These are phyloP conservation scores for Cyphomyrmex costatus DNA, from an alignment of 1,140 invertebrate genomes.

Conservation along the genomic window DNA sequence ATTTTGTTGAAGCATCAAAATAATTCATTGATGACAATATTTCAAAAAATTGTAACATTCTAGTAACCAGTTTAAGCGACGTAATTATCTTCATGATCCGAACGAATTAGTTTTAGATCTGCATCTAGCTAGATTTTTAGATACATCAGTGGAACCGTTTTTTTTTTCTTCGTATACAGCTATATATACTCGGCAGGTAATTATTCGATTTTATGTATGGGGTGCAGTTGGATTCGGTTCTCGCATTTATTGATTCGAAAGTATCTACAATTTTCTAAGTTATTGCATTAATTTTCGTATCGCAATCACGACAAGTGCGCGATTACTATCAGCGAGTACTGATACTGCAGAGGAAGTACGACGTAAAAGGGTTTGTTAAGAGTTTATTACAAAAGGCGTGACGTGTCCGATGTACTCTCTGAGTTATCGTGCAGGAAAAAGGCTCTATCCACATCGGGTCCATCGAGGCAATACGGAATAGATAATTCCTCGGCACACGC, in stretches of 20 bases:
- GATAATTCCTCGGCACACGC: constrained; percentile 23
- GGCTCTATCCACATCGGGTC: not conserved
- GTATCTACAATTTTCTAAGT: not conserved
- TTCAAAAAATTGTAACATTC: no score
- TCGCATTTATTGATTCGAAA: constrained; percentile 12
- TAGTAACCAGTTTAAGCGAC: no score
- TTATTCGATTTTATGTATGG: not conserved
- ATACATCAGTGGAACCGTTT: no score
- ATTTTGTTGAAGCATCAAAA: no score
- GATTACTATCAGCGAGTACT: constrained; percentile 38
- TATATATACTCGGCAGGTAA: not conserved
- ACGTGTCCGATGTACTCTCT: not conserved
- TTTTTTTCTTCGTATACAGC: no score
- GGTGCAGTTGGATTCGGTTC: no score
- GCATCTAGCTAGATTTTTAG: no score
- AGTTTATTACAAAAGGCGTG: constrained; percentile 33
- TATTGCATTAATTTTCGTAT: constrained; percentile 18
- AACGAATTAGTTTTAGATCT: no score
- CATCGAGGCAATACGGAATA: not conserved
- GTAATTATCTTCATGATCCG: no score
- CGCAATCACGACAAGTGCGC: constrained; percentile 8
- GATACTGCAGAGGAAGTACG: constrained; percentile 47
- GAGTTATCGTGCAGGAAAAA: constrained; percentile 51
- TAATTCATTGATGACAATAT: no score
- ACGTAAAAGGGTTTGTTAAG: constrained; percentile 21